Base-by-base conservation (phyloP, 1,140 invertebrate genomes). In the Catajapyx aquilonaris region DNA sequence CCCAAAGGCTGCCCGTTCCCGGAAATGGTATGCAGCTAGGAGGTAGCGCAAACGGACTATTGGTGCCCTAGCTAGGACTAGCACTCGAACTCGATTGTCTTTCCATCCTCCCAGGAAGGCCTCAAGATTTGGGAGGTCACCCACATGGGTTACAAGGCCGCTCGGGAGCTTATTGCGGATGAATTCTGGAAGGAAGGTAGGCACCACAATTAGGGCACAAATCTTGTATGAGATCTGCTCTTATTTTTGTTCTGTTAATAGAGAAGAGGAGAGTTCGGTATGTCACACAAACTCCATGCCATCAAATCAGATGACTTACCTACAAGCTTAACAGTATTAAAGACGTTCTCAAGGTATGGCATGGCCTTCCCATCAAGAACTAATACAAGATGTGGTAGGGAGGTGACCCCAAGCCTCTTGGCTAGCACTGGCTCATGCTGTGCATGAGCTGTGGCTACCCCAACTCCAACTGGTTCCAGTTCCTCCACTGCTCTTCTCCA, bases 61-160 rank as follows among this genome's bases (percentile, higher is more conserved):
- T 37, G 72, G 69, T 41, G 73, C 65, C 33, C 73, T 76, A 46
- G 84, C 80, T 55, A 94, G 85, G 45, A 95, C 76, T 22, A 95
- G 56, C 19, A 77, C 85, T 37, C 88, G 68, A 28, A 95, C 81
- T 55, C 73, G 69, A 56, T 95, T 95, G 58, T 95, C 88, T 34
- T 67, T 62, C 78, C 88, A 95, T 20, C 83, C 81, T 36, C 68
- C 68, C 0, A 95, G 59, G 53, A 94, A 95, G 3, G 57, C 58
- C 84, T 71, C 31, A 81, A 58, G 48, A 78, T 83, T 11, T 64
- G 54, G 47, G 85, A 74, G 37, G 65, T 72, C 4, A 95, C 55
- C 34, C 61, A 63, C 32, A 65, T 58, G n/a, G n/a, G n/a, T n/a
- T 22, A 86, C 70, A 44, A 88, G 52, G 50, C 76, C 78, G 49